Evolutionary conservation across 1,140 invertebrate genomes (phyloP), one percentile per base, ranked within the genome.

Genomic region (Philopotamus ludificatus): DNA sequence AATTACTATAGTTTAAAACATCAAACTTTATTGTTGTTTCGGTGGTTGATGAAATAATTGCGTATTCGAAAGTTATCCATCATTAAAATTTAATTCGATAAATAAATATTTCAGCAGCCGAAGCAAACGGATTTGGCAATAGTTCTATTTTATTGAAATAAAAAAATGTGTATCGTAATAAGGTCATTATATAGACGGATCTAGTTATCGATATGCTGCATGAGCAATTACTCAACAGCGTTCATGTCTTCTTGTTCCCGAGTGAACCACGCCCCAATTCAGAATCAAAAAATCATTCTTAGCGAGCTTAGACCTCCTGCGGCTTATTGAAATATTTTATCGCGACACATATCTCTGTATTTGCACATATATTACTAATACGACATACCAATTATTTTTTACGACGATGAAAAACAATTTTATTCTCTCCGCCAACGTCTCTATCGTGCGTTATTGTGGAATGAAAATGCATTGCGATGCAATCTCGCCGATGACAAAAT

Each of bases 321-420:
- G 54, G 39, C 15, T 42, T 1, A 18, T 55, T 26, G 10, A 55
- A 55, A 55, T 15, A 18, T 34, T 42, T 42, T 57, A 57, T 57
- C 54, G 23, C 10, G 4, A 25, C 1, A 57, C 21, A n/a, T 34
- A 34, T 34, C 4, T 34, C 4, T n/a, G 28, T 7, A 7, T 34
- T 34, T 34, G 28, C 28, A 34, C 28, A 34, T n/a, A n/a, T n/a
- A n/a, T n/a, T n/a, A n/a, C n/a, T n/a, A n/a, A n/a, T n/a, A n/a
- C n/a, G n/a, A n/a, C n/a, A n/a, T n/a, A n/a, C n/a, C n/a, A n/a
- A n/a, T n/a, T n/a, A n/a, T n/a, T n/a, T n/a, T n/a, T n/a, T n/a
- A n/a, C n/a, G n/a, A n/a, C n/a, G n/a, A n/a, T n/a, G n/a, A n/a
- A n/a, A n/a, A n/a, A n/a, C n/a, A 20, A 22, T 22, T 51, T 9